Evolutionary conservation across 2,888 invertebrate genomes (phyloP).

Genomic region (Cephus rjabovi): DNA sequence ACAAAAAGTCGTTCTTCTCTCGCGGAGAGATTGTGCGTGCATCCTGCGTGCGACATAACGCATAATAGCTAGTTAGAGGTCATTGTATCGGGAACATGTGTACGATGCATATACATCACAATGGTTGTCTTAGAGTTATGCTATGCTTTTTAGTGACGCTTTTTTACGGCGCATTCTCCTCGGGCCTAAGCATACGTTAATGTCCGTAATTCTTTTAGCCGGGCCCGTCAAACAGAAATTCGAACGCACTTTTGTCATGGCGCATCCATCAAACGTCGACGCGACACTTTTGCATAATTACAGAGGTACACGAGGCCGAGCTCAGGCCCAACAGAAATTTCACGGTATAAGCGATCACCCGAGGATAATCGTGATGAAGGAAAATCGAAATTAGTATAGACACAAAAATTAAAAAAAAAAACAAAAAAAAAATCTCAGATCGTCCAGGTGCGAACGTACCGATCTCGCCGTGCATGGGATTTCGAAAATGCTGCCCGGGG

Average conservation of each 20-base stretch:
- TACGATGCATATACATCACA: slow-evolving; percentile 53
- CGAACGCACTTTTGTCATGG: slow-evolving; percentile 41
- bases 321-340: neutral
- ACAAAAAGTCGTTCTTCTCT: neutral
- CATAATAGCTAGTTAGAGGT: slow-evolving; percentile 61
- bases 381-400: neutral
- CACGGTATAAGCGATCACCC: neutral
- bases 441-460: neutral
- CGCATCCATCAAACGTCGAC: slow-evolving; percentile 46
- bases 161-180: slow-evolving; percentile 10
- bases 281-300: slow-evolving; percentile 13
- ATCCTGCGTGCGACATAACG: neutral
- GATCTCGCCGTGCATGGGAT: neutral
- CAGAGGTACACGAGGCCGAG: neutral
- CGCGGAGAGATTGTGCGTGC: neutral
- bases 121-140: slow-evolving; percentile 45
- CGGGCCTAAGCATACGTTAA: neutral
- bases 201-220: slow-evolving; percentile 40
- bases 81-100: slow-evolving; percentile 56
- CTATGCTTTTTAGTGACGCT: slow-evolving; percentile 52
- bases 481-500: neutral
- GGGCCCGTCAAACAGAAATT: slow-evolving; percentile 26
- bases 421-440: neutral
- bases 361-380: neutral
- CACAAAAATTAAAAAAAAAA: neutral